phyloP scores from a whole-genome alignment of 1,140 invertebrate species.

The Cheumatopsyche charites region DNA sequence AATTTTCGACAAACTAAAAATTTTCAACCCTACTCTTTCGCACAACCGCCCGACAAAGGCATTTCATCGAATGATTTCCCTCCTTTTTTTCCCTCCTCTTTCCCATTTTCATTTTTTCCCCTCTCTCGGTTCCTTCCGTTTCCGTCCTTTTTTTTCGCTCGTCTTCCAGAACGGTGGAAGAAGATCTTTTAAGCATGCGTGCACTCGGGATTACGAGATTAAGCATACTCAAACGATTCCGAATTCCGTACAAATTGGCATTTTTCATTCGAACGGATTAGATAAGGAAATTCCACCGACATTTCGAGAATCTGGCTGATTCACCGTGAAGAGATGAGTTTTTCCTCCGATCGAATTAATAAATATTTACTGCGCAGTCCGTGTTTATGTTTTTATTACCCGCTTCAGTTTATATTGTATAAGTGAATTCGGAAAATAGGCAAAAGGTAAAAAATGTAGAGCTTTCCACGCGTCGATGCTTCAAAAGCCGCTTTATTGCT shows the following conservation, averaged over 20 bases:
- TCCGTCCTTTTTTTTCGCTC: background rate
- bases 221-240: constrained; percentile 26
- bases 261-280: constrained; percentile 21
- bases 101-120: background rate
- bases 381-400: too few relatives aligned
- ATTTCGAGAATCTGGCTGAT: too few relatives aligned
- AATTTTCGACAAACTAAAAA: too few relatives aligned
- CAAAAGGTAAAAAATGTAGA: too few relatives aligned
- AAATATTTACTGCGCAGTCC: too few relatives aligned
- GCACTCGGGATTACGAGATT: constrained; percentile 18
- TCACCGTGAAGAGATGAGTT: too few relatives aligned
- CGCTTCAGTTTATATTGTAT: too few relatives aligned
- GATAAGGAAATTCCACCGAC: constrained; percentile 5
- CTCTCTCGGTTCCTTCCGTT: background rate
- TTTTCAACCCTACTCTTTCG: too few relatives aligned
- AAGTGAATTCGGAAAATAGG: too few relatives aligned
- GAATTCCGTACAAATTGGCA: constrained; percentile 21
- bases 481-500: too few relatives aligned
- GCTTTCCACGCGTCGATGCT: too few relatives aligned
- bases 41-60: constrained; percentile 4
- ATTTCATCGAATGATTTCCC: constrained; percentile 11
- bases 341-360: too few relatives aligned
- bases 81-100: background rate
- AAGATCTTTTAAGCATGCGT: constrained; percentile 19
- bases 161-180: background rate